Percentiles rank a stretch among this genome's conserved stretches.
Conservation (phyloP, 2,113 vertebrate species). For the Rana temporaria region DNA sequence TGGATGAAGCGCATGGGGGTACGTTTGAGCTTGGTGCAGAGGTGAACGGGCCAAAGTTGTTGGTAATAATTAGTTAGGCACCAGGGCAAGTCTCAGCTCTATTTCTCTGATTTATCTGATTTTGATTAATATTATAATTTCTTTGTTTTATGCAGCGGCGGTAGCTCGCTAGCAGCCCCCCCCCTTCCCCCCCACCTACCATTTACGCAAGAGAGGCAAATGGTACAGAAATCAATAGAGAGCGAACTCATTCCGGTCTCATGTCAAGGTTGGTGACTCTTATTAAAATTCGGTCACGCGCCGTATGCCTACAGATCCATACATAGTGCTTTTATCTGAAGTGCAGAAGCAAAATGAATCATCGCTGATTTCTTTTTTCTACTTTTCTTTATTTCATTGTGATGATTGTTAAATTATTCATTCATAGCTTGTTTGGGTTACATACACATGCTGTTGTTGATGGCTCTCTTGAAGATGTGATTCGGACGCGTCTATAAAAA, state of each 20-base stretch:
- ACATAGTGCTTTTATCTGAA: constrained; percentile 25
- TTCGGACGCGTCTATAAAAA: background rate
- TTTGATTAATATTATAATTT: constrained; percentile 72
- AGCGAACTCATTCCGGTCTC: constrained; percentile 54
- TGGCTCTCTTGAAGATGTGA: background rate
- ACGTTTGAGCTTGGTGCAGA: constrained; percentile 73
- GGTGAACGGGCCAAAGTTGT: constrained; percentile 73
- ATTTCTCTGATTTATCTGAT: constrained; percentile 67
- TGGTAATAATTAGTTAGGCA: constrained; percentile 71
- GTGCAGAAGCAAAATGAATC: constrained; percentile 17
- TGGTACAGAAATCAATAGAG: constrained; percentile 59
- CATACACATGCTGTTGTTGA: background rate
- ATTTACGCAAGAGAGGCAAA: constrained; percentile 61
- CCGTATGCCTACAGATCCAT: constrained; percentile 26
- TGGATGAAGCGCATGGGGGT: constrained; percentile 74
- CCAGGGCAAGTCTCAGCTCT: constrained; percentile 64
- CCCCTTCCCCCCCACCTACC: constrained; percentile 20
- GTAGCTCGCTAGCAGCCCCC: constrained; percentile 23
- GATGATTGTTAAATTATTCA: constrained; percentile 24
- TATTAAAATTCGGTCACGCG: constrained; percentile 6
- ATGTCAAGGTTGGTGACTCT: constrained; percentile 45
- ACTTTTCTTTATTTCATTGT: background rate
- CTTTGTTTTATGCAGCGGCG: constrained; percentile 58
- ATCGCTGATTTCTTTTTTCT: background rate
- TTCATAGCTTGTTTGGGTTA: constrained; percentile 3